Percentiles rank a stretch among this genome's conserved stretches.
Evolutionary conservation across 37 sponge, comb jelly and placozoan species (phyloP).

Genomic region (Aphrocallistes beatrix): DNA sequence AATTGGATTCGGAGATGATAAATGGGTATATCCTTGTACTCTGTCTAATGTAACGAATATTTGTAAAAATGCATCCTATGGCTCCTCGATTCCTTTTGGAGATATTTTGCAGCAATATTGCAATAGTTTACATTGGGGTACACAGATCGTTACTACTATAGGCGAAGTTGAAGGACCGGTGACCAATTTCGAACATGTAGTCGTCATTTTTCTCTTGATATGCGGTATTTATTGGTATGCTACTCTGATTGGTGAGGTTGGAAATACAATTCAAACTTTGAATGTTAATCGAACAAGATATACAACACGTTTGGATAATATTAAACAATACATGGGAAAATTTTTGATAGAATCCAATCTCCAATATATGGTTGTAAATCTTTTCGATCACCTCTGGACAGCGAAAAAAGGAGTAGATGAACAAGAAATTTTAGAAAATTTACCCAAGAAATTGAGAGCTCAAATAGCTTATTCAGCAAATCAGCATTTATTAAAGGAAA

Average conservation of each 20-base stretch:
- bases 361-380: conserved; percentile 5
- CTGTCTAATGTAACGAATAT: background rate
- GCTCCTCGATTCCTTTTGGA: background rate
- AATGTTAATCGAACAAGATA: conserved; percentile 7
- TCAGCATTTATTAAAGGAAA: background rate
- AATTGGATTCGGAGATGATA: background rate
- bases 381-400: background rate
- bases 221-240: background rate
- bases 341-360: background rate
- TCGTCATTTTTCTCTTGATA: background rate
- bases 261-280: background rate
- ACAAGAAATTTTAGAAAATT: background rate
- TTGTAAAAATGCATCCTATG: background rate
- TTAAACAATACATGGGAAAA: background rate
- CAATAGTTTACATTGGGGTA: conserved; percentile 11
- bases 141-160: background rate
- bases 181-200: background rate
- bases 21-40: background rate
- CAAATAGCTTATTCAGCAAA: background rate
- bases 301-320: conserved; percentile 1
- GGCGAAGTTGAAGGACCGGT: background rate
- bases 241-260: conserved; percentile 6
- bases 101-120: background rate
- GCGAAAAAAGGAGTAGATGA: background rate
- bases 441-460: background rate